Evolutionary conservation across 2,797 vertebrate genomes (phyloP), one percentile per base, ranked within the genome.

Genomic region (Calcarius lapponicus): DNA sequence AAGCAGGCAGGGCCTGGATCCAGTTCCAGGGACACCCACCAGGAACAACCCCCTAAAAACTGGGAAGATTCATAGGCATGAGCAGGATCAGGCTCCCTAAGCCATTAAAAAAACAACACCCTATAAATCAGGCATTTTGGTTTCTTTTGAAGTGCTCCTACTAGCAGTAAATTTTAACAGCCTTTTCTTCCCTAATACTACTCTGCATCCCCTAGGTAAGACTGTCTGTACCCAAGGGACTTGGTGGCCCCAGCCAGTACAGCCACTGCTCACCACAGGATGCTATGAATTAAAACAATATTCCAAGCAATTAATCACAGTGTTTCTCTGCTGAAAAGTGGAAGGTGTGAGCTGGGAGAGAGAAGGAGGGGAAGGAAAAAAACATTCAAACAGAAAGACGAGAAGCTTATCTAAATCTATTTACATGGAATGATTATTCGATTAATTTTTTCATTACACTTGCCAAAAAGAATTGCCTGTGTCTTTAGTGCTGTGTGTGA

Each of bases 361-460:
- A 76, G 48, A 31, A 57, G 9, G 21, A 32, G 36, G 12, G 5
- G 3, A 72, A 22, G 20, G 9, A 42, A 67, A 66, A 65, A 74
- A 45, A 53, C 31, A 53, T 31, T 18, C 2, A 5, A 36, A 13
- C 18, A 14, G 10, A 54, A 57, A 8, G 6, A 7, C 17, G 11
- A 72, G 70, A 60, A 67, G 92, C 88, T 97, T 96, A 97, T 97
- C 96, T 97, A 97, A 98, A 97, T 97, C 96, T 97, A 98, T 98
- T 98, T 98, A 97, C 96, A 96, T 70, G 50, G 87, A 89, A 96
- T 95, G 87, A 98, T 97, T 97, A 97, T 96, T 97, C 97, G 97
- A 98, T 98, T 98, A 97, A 97, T 96, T 97, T 98, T 98, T 97
- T 97, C 97, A 97, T 97, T 97, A 97, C 92, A 96, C 93, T 97